phyloP scores from a whole-genome alignment of 2,888 invertebrate genomes.

The Leucozona laternaria region DNA sequence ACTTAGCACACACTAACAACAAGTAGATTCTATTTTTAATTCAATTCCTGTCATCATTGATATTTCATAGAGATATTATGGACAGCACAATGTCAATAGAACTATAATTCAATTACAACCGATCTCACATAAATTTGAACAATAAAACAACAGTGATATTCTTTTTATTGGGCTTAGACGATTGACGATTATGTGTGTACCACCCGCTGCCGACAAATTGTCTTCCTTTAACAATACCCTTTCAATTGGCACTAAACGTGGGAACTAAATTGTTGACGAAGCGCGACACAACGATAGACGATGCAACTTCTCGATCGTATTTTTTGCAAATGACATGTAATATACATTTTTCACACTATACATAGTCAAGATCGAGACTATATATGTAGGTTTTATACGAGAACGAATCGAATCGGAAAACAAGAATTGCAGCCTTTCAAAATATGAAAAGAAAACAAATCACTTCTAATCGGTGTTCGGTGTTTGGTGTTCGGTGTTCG shows the following conservation, averaged over 20 bases:
- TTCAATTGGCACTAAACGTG: constrained; percentile 64
- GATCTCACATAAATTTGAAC: constrained; percentile 24
- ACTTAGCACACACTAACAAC: not conserved
- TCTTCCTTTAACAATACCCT: constrained; percentile 45
- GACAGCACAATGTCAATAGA: not conserved
- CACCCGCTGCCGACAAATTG: constrained; percentile 17
- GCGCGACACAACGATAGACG: constrained; percentile 14
- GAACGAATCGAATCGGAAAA: not conserved
- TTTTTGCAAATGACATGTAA: constrained; percentile 33
- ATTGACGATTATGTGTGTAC: not conserved
- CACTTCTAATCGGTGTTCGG: constrained; percentile 38
- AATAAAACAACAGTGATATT: constrained; percentile 34
- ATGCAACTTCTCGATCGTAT: constrained; percentile 29
- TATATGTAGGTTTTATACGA: not conserved
- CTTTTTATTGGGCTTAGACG: constrained; percentile 26
- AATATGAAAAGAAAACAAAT: constrained; percentile 25
- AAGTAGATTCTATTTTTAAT: constrained; percentile 47
- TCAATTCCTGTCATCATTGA: constrained; percentile 24
- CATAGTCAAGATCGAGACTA: not conserved
- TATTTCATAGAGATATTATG: rapidly evolving
- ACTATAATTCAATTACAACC: constrained; percentile 59
- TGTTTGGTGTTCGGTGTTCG: no score
- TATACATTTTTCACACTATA: constrained; percentile 19
- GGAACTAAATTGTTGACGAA: constrained; percentile 44
- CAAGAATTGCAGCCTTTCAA: constrained; percentile 12